A percentile compares a stretch with the other conserved stretches of the same genome.
Evolutionary conservation across 2,888 invertebrate genomes (phyloP).

Genomic region (Rotaria magnacalcarata): DNA sequence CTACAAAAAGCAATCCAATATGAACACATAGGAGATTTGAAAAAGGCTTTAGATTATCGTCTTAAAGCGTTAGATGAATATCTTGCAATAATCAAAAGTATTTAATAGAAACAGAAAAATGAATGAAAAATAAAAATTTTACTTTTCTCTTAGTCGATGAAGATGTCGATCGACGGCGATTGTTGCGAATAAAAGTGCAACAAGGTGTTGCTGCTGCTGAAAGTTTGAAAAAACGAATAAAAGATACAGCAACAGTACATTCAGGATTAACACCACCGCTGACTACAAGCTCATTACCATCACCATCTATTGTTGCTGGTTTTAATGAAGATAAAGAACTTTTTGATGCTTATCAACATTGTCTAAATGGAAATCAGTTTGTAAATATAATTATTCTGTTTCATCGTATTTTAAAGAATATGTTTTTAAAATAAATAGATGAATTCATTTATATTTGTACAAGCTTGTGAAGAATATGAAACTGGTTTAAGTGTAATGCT

Average conservation of each 20-base stretch:
- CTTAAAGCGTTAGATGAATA: background rate
- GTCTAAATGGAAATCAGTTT: background rate
- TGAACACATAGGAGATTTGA: slow-evolving; percentile 10
- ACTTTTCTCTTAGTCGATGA: background rate
- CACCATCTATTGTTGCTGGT: background rate
- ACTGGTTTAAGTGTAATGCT: background rate
- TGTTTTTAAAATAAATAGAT: background rate
- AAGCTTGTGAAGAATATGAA: slow-evolving; percentile 26
- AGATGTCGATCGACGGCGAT: background rate
- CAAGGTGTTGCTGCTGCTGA: background rate
- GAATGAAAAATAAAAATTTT: no score
- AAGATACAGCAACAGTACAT: background rate
- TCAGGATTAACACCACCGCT: background rate
- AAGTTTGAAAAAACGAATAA: slow-evolving; percentile 5
- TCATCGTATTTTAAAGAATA: background rate
- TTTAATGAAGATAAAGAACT: background rate
- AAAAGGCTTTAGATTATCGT: slow-evolving; percentile 10
- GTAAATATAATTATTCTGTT: background rate
- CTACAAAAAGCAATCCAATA: background rate
- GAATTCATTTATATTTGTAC: background rate
- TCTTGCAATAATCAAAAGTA: background rate
- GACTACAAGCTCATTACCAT: background rate
- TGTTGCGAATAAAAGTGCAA: background rate
- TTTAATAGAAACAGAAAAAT: background rate
- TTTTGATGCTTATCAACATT: background rate